These are phyloP conservation scores for Darevskia mixta DNA, from an alignment of 2,797 vertebrate species.

Conservation along the genomic window DNA sequence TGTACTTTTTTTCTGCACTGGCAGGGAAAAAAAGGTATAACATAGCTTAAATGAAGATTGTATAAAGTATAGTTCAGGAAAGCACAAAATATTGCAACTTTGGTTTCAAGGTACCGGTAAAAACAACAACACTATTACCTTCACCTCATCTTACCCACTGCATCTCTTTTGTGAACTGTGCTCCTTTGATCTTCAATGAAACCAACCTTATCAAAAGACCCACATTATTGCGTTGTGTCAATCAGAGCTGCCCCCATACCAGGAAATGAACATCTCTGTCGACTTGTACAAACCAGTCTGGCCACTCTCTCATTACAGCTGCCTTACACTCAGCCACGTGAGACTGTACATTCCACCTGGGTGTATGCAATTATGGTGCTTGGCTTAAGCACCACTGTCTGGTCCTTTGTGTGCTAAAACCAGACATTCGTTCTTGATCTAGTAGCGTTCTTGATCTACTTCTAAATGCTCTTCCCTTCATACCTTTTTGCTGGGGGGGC, in stretches of 20 bases:
- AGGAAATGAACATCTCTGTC: not conserved
- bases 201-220: not conserved
- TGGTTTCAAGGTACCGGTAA: not conserved
- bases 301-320: not conserved
- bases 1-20: not conserved
- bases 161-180: not conserved
- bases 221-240: not conserved
- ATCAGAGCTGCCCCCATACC: not conserved
- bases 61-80: not conserved
- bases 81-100: not conserved
- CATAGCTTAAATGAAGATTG: not conserved
- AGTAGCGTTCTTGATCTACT: not conserved
- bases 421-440: not conserved
- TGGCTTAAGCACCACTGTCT: not conserved
- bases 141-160: not conserved
- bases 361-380: not conserved
- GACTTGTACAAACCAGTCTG: not conserved
- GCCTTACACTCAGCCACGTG: not conserved
- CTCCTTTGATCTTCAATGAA: not conserved
- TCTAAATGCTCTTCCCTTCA: not conserved
- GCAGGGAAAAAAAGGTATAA: not conserved
- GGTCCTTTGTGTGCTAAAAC: not conserved
- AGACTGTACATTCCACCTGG: not conserved
- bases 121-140: not conserved
- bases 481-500: not conserved